Conservation (phyloP, 1,140 invertebrate genomes). For the Atta colombica region DNA sequence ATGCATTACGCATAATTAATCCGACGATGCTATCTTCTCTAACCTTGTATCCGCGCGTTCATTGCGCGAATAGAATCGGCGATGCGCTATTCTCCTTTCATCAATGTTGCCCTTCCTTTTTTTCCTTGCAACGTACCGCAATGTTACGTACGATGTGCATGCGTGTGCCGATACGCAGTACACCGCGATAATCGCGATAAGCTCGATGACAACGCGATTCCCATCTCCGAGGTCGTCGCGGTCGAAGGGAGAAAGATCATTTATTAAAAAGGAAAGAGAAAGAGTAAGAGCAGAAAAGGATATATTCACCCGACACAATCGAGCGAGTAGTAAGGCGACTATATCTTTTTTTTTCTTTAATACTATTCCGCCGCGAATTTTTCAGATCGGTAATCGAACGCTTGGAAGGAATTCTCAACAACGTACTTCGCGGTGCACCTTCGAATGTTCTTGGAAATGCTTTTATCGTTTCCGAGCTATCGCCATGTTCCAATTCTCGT, state of each 20-base stretch:
- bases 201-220: slow-evolving; percentile 75
- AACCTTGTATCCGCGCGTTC: slow-evolving; percentile 68
- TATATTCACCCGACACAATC: slow-evolving; percentile 19
- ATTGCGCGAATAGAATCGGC: slow-evolving; percentile 74
- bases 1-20: slow-evolving; percentile 82
- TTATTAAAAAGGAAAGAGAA: slow-evolving; percentile 42
- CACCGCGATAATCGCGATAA: slow-evolving; percentile 75
- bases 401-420: slow-evolving; percentile 56
- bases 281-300: background rate
- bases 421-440: slow-evolving; percentile 29
- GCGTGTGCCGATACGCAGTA: slow-evolving; percentile 56
- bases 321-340: slow-evolving; percentile 47
- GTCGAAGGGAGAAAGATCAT: slow-evolving; percentile 33
- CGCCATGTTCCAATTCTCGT: slow-evolving; percentile 48
- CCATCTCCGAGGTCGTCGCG: slow-evolving; percentile 67
- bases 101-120: slow-evolving; percentile 19
- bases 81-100: slow-evolving; percentile 72
- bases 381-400: slow-evolving; percentile 72
- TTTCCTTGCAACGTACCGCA: background rate
- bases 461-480: slow-evolving; percentile 63
- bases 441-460: slow-evolving; percentile 31
- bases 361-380: slow-evolving; percentile 65
- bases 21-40: slow-evolving; percentile 76
- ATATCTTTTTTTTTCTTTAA: slow-evolving; percentile 9
- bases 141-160: slow-evolving; percentile 48